These are phyloP conservation scores for Corythoichthys haematopterus DNA, from an alignment of 2,113 vertebrate genomes.

Conservation along the genomic window DNA sequence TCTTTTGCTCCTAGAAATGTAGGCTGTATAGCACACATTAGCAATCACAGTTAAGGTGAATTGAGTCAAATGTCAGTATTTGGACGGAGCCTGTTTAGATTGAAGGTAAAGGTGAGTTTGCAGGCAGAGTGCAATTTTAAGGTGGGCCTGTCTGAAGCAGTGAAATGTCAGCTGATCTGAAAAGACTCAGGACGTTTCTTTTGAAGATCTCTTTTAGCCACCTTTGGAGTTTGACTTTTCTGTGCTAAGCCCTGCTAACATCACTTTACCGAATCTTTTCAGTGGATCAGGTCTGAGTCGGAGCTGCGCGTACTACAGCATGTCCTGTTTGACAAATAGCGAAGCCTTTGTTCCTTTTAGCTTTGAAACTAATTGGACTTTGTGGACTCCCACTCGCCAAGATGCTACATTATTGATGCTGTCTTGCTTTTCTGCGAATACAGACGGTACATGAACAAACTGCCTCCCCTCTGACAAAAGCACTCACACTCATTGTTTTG, in stretches of 20 bases:
- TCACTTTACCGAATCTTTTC: conserved; percentile 55
- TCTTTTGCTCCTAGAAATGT: neutral
- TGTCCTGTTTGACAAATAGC: conserved; percentile 75
- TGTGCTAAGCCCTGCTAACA: conserved; percentile 61
- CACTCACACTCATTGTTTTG: conserved; percentile 33
- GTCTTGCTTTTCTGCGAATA: conserved; percentile 62
- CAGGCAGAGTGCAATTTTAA: conserved; percentile 39
- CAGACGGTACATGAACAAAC: conserved; percentile 62
- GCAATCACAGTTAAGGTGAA: conserved; percentile 12
- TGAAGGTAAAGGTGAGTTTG: conserved; percentile 49
- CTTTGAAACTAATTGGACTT: conserved; percentile 78
- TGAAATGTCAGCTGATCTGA: conserved; percentile 68
- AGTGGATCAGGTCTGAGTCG: conserved; percentile 58
- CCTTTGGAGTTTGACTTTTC: conserved; percentile 66
- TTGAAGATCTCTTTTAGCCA: conserved; percentile 72
- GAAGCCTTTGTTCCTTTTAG: conserved; percentile 68
- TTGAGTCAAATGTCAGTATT: conserved; percentile 22
- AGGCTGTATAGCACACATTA: neutral
- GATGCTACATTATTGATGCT: conserved; percentile 75
- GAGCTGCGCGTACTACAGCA: conserved; percentile 63
- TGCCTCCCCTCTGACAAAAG: conserved; percentile 61
- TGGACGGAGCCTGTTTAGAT: conserved; percentile 32
- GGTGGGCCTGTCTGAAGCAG: conserved; percentile 66
- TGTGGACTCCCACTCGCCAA: conserved; percentile 67
- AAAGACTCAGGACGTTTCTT: conserved; percentile 64